phyloP scores from a whole-genome alignment of 2,888 invertebrate species.

The Acrobasis suavella region DNA sequence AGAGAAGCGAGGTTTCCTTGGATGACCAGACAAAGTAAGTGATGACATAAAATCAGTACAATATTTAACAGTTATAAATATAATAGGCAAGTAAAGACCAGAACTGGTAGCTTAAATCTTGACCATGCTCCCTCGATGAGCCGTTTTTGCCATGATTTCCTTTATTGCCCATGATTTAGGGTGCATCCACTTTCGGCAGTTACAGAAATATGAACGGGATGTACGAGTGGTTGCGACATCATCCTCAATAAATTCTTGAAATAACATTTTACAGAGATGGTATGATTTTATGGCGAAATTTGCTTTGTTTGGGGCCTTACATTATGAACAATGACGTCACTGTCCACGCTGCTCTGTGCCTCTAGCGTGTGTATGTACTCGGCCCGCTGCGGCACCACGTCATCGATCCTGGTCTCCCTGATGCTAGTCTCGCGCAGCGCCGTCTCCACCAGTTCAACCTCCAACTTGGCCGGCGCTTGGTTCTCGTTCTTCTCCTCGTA shows the following conservation, averaged over 20 bases:
- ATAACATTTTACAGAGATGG: no score
- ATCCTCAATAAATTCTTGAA: no score
- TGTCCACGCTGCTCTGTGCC: conserved; percentile 81
- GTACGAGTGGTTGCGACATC: no score
- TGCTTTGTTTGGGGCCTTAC: conserved; percentile 67
- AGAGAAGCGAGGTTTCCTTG: conserved; percentile 75
- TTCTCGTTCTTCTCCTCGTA: conserved; percentile 79
- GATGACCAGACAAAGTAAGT: conserved; percentile 31
- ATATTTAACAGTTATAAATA: no score
- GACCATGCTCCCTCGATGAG: no score
- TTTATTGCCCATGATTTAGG: no score
- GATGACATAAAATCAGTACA: not conserved
- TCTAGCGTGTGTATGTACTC: conserved; percentile 74
- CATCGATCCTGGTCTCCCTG: conserved; percentile 86
- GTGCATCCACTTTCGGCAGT: no score
- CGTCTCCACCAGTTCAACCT: conserved; percentile 62
- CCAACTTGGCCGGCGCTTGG: conserved; percentile 53
- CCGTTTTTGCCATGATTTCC: no score
- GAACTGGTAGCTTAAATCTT: no score
- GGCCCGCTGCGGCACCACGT: conserved; percentile 73
- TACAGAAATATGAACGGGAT: no score
- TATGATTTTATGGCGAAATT: no score
- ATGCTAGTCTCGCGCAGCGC: conserved; percentile 66
- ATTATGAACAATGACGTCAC: conserved; percentile 86
- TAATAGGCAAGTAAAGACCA: no score